Evolutionary conservation across 2,888 invertebrate species (phyloP).

Genomic region (Amiota minor): DNA sequence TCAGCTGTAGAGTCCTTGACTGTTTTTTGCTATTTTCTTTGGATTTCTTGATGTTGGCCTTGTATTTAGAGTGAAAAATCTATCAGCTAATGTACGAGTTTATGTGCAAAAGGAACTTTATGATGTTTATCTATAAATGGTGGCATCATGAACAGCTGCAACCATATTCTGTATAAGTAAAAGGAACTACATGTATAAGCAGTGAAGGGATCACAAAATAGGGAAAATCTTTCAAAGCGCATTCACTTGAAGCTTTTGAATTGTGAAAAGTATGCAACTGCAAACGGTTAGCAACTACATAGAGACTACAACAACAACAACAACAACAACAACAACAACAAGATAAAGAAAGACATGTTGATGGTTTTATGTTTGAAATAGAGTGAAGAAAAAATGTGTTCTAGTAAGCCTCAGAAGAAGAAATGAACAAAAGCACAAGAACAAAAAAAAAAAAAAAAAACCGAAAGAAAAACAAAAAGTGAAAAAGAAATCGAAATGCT

Average conservation of each 20-base stretch:
- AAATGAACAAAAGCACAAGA: neutral
- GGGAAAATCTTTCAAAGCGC: slow-evolving; percentile 35
- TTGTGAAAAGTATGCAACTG: slow-evolving; percentile 55
- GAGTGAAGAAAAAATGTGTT: no score
- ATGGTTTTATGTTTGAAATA: slow-evolving; percentile 42
- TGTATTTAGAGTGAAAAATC: neutral
- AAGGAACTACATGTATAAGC: no score
- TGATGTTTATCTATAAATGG: slow-evolving; percentile 23
- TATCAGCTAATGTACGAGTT: neutral
- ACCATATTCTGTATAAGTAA: no score
- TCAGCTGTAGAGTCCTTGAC: no score
- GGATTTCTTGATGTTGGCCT: slow-evolving; percentile 4
- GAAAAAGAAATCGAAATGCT: neutral
- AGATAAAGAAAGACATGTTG: slow-evolving; percentile 17
- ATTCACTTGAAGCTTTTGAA: slow-evolving; percentile 66
- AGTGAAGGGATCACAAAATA: neutral
- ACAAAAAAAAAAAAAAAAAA: neutral
- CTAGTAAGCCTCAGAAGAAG: neutral
- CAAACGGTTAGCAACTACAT: slow-evolving; percentile 55
- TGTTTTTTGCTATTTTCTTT: neutral
- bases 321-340: neutral
- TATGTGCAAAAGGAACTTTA: slow-evolving; percentile 9
- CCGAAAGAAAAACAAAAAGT: neutral
- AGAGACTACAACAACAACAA: slow-evolving; percentile 8
- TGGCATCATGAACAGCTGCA: slow-evolving; percentile 14